These are phyloP conservation scores for Philhelius pedissequus DNA, from an alignment of 2,888 invertebrate genomes.

Conservation along the genomic window DNA sequence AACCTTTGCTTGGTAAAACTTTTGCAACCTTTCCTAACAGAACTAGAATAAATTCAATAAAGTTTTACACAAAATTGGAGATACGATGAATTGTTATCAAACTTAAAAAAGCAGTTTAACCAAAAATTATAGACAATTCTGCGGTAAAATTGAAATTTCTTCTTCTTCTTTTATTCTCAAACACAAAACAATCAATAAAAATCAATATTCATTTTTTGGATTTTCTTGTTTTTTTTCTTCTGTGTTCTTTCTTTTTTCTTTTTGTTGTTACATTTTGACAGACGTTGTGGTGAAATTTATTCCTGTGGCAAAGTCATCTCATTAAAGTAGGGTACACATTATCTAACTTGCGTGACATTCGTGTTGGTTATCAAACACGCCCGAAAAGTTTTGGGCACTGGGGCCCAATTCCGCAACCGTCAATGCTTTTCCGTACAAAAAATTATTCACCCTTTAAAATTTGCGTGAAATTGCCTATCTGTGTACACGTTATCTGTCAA, in stretches of 20 bases:
- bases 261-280: conserved; percentile 30
- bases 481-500: no score
- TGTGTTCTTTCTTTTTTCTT: conserved; percentile 16
- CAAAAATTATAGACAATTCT: conserved; percentile 48
- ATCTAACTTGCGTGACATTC: no score
- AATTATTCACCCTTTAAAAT: no score
- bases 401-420: no score
- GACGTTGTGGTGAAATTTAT: conserved; percentile 33
- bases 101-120: conserved; percentile 3
- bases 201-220: conserved; percentile 64
- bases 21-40: conserved; percentile 23
- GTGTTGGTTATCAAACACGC: no score
- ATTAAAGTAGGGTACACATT: no score
- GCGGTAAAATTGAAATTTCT: conserved; percentile 35
- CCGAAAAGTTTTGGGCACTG: no score
- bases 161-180: conserved; percentile 23
- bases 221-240: conserved; percentile 57
- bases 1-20: conserved; percentile 34
- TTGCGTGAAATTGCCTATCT: no score
- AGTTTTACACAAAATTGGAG: neutral
- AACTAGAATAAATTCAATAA: neutral
- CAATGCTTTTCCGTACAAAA: no score
- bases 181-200: conserved; percentile 67
- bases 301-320: no score
- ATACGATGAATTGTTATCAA: conserved; percentile 13